phyloP scores from a whole-genome alignment of 2,888 invertebrate species.

The Netelia virgata region DNA sequence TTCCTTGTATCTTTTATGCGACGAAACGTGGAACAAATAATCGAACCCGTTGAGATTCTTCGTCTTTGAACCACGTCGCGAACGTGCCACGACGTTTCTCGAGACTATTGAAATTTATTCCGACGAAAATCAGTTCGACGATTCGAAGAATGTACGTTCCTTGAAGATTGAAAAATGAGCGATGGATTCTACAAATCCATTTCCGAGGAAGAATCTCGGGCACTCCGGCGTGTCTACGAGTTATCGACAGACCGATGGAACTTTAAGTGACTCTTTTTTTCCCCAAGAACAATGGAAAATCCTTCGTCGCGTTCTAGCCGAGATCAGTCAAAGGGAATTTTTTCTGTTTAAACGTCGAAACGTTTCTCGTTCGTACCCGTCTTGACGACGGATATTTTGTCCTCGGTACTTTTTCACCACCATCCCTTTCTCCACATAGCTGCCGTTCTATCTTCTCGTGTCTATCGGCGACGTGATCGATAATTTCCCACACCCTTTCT shows the following conservation, averaged over 20 bases:
- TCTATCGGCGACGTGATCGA: slow-evolving; percentile 49
- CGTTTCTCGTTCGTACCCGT: slow-evolving; percentile 14
- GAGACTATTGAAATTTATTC: no score
- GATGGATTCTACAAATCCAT: no score
- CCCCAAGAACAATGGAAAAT: neutral
- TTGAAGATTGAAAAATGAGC: no score
- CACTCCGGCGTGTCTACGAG: neutral
- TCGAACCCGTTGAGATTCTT: neutral
- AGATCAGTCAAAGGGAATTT: slow-evolving; percentile 33
- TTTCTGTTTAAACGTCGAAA: slow-evolving; percentile 7
- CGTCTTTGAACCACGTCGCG: neutral
- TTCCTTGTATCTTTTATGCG: slow-evolving; percentile 37
- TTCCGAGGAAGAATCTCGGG: neutral
- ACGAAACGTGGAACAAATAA: slow-evolving; percentile 26
- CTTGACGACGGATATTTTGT: slow-evolving; percentile 26
- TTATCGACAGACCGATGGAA: slow-evolving; percentile 6
- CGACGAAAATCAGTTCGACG: no score
- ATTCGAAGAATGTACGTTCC: no score
- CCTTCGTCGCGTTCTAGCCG: neutral
- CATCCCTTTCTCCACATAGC: neutral
- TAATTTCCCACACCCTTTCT: slow-evolving; percentile 53
- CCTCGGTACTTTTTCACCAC: slow-evolving; percentile 26
- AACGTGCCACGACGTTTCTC: no score
- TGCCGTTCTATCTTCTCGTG: slow-evolving; percentile 13
- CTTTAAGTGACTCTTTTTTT: neutral